Base-by-base conservation (phyloP, 2,113 vertebrate genomes). In the Macrotis lagotis region DNA sequence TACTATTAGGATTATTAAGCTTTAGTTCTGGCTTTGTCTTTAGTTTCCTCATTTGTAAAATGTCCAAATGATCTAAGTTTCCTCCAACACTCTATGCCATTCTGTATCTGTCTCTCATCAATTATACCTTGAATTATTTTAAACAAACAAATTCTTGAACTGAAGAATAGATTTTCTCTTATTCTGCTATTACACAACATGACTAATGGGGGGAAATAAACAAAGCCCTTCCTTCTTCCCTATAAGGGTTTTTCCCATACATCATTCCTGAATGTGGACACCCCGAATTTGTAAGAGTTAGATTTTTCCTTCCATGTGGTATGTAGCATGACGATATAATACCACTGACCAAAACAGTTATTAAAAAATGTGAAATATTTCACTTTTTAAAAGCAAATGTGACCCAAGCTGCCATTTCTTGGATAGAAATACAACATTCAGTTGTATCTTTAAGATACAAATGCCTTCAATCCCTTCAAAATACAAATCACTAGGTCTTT, bases 371-470 rank as follows among this genome's bases (percentile, higher is more conserved):
- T 83, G 37, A 50, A 1, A 14, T 3, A 14, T 53, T 55, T 91
- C 28, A 2, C 50, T 89, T 92, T 95, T 52, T 48, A 48, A 47
- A 50, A 95, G 50, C n/a, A 0, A 31, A 48, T 2, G 3, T 66
- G 48, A 12, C 4, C 59, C 55, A 9, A 59, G 31, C 28, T 59
- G 28, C 89, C 6, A 47, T 59, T 93, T 88, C 89, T 55, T 52
- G 48, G 92, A 95, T 90, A 91, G 28, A 90, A 51, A 92, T 51
- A 91, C 92, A 89, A 90, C 10, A 66, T 90, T 95, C 90, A 91
- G 4, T 48, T 55, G n/a, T n/a, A n/a, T n/a, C n/a, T n/a, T n/a
- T n/a, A n/a, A n/a, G n/a, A n/a, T n/a, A n/a, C n/a, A n/a, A n/a
- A n/a, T n/a, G n/a, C n/a, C n/a, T 96, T 50, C 3, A 50, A 50